phyloP scores from a whole-genome alignment of 2,888 invertebrate species.

The Andricus quercusramuli region DNA sequence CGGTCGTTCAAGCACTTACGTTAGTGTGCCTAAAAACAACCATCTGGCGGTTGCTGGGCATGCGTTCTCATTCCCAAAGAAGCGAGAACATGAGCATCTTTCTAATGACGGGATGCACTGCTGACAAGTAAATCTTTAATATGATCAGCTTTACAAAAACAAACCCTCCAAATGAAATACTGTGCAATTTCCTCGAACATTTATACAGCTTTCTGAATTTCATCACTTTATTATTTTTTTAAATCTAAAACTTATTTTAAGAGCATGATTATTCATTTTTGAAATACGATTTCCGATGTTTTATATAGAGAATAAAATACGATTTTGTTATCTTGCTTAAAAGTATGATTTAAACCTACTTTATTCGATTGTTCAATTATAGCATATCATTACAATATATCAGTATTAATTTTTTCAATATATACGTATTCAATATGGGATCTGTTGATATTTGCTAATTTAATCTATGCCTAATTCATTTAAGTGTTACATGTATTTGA shows the following conservation, averaged over 20 bases:
- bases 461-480: too few species aligned
- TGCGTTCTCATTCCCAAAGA: slow-evolving; percentile 29
- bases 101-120: slow-evolving; percentile 34
- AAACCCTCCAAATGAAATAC: neutral
- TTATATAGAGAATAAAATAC: neutral
- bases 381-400: too few species aligned
- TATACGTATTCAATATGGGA: too few species aligned
- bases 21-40: slow-evolving; percentile 26
- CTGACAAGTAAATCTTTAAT: slow-evolving; percentile 37
- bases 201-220: slow-evolving; percentile 4
- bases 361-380: too few species aligned
- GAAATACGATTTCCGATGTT: neutral
- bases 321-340: too few species aligned
- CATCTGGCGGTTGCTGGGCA: slow-evolving; percentile 30
- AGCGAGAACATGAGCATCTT: slow-evolving; percentile 27
- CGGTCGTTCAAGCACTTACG: slow-evolving; percentile 18
- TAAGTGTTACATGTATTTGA: too few species aligned
- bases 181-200: slow-evolving; percentile 13
- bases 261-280: neutral
- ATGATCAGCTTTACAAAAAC: slow-evolving; percentile 5
- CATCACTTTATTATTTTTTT: too few species aligned
- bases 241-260: neutral
- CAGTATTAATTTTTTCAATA: too few species aligned
- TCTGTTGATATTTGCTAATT: too few species aligned
- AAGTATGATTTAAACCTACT: too few species aligned